Evolutionary conservation across 2,888 invertebrate species (phyloP).

Genomic region (Adela reaumurella): DNA sequence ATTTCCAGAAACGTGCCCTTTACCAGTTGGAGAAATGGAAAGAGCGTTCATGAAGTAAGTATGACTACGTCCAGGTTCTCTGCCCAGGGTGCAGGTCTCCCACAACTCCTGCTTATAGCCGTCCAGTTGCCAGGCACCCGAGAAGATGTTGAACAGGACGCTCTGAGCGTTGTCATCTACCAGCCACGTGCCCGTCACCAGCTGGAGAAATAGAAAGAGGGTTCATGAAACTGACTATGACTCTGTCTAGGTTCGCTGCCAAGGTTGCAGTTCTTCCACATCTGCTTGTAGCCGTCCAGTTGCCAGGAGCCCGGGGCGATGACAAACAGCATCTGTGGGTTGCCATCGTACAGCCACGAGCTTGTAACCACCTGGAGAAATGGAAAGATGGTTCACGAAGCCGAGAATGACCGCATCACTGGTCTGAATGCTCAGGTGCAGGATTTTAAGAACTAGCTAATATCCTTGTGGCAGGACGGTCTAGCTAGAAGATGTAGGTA

Average conservation of each 20-base stretch:
- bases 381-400: no score
- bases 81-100: constrained; percentile 81
- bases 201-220: no score
- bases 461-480: no score
- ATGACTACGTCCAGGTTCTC: no score
- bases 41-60: background rate
- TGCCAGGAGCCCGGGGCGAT: constrained; percentile 96
- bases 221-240: no score
- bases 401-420: no score
- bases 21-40: constrained; percentile 69
- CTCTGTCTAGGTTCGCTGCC: constrained; percentile 86
- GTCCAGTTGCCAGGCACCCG: constrained; percentile 95
- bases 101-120: constrained; percentile 93
- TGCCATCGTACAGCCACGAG: constrained; percentile 99
- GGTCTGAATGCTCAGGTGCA: no score
- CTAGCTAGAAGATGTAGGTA: no score
- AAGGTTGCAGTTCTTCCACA: constrained; percentile 85
- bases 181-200: background rate
- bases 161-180: constrained; percentile 99
- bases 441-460: no score
- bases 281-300: constrained; percentile 87
- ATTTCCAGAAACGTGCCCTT: constrained; percentile 98
- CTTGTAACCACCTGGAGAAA: no score
- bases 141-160: constrained; percentile 94
- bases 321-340: constrained; percentile 97